Conservation (phyloP, 2,113 vertebrate species). For the Pluvialis apricaria region DNA sequence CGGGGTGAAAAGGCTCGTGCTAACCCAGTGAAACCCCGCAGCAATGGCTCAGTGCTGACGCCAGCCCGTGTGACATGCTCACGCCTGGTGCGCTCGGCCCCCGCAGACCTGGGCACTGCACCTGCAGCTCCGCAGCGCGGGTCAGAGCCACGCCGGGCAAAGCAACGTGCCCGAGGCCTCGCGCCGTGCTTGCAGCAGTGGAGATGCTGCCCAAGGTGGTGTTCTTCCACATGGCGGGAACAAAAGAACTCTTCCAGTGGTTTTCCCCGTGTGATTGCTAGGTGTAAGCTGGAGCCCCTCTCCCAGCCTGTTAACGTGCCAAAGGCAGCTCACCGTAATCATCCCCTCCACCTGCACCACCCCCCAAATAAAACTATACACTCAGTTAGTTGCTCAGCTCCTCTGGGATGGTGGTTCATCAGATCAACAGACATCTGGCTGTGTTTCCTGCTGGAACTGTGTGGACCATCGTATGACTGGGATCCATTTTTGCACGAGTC, state of each 20-base stretch:
- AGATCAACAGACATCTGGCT: background rate
- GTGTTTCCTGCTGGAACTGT: background rate
- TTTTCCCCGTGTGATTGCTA: accelerated
- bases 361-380: background rate
- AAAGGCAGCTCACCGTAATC: background rate
- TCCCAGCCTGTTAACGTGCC: background rate
- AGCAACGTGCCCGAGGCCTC: accelerated
- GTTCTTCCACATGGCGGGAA: background rate
- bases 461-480: too few species aligned
- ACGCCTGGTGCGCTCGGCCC: too few species aligned
- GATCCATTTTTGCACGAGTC: background rate
- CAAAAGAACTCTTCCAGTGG: background rate
- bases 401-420: background rate
- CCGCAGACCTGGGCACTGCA: background rate
- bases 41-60: background rate
- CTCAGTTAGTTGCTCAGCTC: background rate
- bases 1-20: background rate
- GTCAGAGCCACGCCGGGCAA: too few species aligned
- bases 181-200: background rate
- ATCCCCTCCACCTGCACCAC: too few species aligned
- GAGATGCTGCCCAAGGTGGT: background rate
- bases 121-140: background rate
- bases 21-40: background rate
- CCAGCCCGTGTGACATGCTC: background rate
- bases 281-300: background rate